phyloP scores from a whole-genome alignment of 2,797 vertebrate species.

The Parotocinclus haroldoi region DNA sequence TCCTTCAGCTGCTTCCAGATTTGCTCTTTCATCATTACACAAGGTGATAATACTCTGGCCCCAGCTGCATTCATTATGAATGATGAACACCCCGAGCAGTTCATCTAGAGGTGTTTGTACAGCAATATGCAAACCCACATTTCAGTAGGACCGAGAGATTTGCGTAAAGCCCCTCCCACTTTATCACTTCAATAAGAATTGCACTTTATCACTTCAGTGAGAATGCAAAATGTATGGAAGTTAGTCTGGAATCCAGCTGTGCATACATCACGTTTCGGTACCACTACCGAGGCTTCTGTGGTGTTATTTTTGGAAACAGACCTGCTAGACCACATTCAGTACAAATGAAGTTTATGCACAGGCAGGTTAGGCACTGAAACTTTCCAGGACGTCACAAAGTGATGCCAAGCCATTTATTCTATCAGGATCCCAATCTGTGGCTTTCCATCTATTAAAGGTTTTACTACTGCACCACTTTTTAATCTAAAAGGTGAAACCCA shows the following conservation, averaged over 20 bases:
- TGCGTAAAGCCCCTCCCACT: not conserved
- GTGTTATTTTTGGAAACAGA: constrained; percentile 16
- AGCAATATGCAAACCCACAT: constrained; percentile 15
- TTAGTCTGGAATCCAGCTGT: constrained; percentile 19
- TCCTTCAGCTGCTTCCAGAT: constrained; percentile 18
- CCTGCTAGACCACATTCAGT: constrained; percentile 11
- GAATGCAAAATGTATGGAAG: constrained; percentile 18
- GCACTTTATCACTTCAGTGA: constrained; percentile 33
- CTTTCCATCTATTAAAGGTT: too few relatives aligned
- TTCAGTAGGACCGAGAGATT: constrained; percentile 5
- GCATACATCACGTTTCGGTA: constrained; percentile 20
- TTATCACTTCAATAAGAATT: too few relatives aligned
- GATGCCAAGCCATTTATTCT: too few relatives aligned
- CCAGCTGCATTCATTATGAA: constrained; percentile 11
- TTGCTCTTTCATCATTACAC: constrained; percentile 26
- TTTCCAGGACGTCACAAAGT: too few relatives aligned
- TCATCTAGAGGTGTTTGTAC: constrained; percentile 15
- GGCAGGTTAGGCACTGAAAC: not conserved
- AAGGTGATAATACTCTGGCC: constrained; percentile 13
- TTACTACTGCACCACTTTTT: too few relatives aligned
- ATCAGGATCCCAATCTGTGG: too few relatives aligned
- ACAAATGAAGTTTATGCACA: not conserved
- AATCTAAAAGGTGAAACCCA: too few relatives aligned
- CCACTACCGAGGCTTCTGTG: constrained; percentile 1
- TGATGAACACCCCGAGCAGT: constrained; percentile 25